A percentile compares a stretch with the other conserved stretches of the same genome.
phyloP scores from a whole-genome alignment of 2,797 vertebrate species.

The Catamblyrhynchus diadema region DNA sequence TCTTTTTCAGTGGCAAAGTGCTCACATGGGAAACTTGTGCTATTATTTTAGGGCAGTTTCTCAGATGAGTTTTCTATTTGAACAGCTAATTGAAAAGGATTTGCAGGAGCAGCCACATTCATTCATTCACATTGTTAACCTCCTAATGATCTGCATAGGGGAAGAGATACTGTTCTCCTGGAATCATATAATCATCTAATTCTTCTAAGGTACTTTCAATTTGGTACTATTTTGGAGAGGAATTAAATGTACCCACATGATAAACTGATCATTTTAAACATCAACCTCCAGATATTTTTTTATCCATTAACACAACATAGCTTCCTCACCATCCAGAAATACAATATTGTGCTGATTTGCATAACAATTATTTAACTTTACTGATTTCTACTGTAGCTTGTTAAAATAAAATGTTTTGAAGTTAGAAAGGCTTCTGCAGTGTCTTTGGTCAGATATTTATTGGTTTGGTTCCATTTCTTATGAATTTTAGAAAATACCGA shows the following conservation, averaged over 20 bases:
- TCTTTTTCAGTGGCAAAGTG: background rate
- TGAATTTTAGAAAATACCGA: background rate
- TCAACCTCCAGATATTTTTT: background rate
- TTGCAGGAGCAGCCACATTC: background rate
- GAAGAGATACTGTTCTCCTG: background rate
- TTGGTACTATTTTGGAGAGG: background rate
- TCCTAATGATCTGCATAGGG: background rate
- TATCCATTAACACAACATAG: background rate
- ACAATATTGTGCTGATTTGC: background rate
- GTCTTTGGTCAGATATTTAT: background rate
- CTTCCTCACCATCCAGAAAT: background rate
- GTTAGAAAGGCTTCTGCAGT: background rate
- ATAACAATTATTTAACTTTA: background rate
- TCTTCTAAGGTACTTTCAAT: background rate
- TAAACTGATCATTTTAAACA: background rate
- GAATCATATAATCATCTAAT: background rate
- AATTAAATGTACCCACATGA: background rate
- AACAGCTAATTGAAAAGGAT: constrained; percentile 23
- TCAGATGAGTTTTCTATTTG: constrained; percentile 18
- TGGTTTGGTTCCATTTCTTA: background rate
- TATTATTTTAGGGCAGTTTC: constrained; percentile 14
- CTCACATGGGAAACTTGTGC: background rate
- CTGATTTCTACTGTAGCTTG: background rate
- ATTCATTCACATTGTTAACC: constrained; percentile 6
- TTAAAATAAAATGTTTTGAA: background rate